A percentile compares a stretch with the other conserved stretches of the same genome.
Evolutionary conservation across 2,113 vertebrate species (phyloP).

Genomic region (Menidia beryllina): DNA sequence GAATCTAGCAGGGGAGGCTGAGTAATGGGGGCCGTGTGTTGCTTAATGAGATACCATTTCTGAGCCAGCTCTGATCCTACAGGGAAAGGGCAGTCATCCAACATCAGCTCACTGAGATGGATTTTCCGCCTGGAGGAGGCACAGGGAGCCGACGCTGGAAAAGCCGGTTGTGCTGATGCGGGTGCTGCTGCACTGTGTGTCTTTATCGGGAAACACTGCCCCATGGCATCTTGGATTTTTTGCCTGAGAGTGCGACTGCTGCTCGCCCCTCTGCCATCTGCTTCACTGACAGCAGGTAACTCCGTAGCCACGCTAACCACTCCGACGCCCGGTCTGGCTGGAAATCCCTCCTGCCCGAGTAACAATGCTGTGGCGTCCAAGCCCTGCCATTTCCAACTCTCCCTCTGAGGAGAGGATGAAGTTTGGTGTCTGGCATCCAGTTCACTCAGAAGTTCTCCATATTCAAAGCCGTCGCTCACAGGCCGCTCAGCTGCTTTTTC

Average conservation of each 20-base stretch:
- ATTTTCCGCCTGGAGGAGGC: constrained; percentile 83
- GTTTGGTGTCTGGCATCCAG: constrained; percentile 63
- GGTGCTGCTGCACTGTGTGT: constrained; percentile 62
- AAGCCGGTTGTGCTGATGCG: constrained; percentile 53
- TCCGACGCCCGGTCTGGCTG: constrained; percentile 38
- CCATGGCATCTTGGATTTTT: constrained; percentile 87
- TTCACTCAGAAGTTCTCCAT: constrained; percentile 76
- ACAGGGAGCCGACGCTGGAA: constrained; percentile 65
- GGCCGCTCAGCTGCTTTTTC: constrained; percentile 71
- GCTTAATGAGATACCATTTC: constrained; percentile 89
- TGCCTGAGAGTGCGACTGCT: constrained; percentile 82
- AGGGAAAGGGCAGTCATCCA: constrained; percentile 87
- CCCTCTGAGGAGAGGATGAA: constrained; percentile 65
- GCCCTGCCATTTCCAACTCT: constrained; percentile 70
- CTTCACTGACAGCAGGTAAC: constrained; percentile 42
- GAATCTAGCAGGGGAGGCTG: constrained; percentile 77
- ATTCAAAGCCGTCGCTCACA: constrained; percentile 82
- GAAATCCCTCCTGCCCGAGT: constrained; percentile 51
- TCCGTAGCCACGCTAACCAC: constrained; percentile 36
- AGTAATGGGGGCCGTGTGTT: constrained; percentile 86
- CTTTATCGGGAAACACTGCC: constrained; percentile 87
- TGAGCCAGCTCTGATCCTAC: constrained; percentile 85
- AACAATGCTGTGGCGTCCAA: constrained; percentile 60
- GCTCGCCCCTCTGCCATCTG: constrained; percentile 69
- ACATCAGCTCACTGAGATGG: constrained; percentile 87